Conservation (phyloP, 2,113 vertebrate species). For the Serranochromis macrocephalus region DNA sequence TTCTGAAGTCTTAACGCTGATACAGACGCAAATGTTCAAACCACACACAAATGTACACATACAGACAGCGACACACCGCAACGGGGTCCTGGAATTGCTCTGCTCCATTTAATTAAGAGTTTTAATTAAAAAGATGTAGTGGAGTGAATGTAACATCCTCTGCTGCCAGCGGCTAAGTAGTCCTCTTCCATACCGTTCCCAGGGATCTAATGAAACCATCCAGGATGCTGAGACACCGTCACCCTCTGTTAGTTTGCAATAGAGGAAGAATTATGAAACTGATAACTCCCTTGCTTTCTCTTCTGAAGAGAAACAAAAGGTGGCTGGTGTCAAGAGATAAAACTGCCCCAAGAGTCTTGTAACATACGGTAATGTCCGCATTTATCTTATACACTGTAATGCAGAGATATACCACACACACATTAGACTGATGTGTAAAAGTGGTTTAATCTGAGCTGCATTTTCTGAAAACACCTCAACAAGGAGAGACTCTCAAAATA, state of each 20-base stretch:
- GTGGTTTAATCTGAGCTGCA: not conserved
- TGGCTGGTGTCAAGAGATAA: conserved; percentile 43
- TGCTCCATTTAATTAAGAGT: conserved; percentile 24
- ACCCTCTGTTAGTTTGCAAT: conserved; percentile 28
- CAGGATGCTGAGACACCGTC: conserved; percentile 24
- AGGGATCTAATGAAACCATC: conserved; percentile 35
- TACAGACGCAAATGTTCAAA: not conserved
- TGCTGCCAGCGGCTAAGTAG: conserved; percentile 11
- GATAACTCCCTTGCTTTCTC: conserved; percentile 23
- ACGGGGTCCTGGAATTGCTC: not conserved
- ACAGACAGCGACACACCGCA: not conserved
- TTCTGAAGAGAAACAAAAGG: conserved; percentile 39
- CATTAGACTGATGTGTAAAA: not conserved
- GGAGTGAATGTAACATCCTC: conserved; percentile 29
- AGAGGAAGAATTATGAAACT: conserved; percentile 32
- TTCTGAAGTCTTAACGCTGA: not conserved
- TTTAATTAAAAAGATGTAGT: conserved; percentile 43
- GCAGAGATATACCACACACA: not conserved
- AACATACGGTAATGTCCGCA: not conserved
- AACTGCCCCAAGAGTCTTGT: conserved; percentile 6
- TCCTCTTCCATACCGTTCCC: not conserved
- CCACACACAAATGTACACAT: not conserved
- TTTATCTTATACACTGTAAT: conserved; percentile 2
- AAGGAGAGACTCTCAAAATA: not conserved
- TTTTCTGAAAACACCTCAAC: not conserved